Percentiles rank a stretch among this genome's conserved stretches.
Evolutionary conservation across 2,888 invertebrate species (phyloP).

Genomic region (Mechanitis messenoides): DNA sequence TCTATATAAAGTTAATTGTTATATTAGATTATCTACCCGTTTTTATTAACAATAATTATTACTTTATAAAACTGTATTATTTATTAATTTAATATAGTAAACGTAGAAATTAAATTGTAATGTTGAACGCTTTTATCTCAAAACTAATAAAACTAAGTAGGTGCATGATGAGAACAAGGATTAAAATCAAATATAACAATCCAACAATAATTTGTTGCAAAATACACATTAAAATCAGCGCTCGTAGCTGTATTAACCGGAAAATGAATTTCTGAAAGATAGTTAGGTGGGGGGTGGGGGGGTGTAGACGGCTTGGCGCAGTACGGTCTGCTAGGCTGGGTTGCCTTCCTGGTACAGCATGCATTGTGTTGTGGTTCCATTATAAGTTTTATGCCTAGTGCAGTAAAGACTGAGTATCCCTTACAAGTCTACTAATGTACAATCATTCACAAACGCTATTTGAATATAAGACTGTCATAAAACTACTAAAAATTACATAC

Average conservation of each 20-base stretch:
- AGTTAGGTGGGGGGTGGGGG: conserved; percentile 21
- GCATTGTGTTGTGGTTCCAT: conserved; percentile 5
- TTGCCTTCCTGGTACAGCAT: neutral
- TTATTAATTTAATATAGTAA: neutral
- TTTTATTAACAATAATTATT: no score
- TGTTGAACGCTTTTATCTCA: neutral
- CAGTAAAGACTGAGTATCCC: neutral
- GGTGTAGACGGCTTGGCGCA: conserved; percentile 14
- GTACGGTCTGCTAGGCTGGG: conserved; percentile 23
- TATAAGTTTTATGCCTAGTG: conserved; percentile 2
- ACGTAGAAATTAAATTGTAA: conserved; percentile 3
- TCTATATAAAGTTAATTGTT: neutral
- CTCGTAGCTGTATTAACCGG: conserved; percentile 30
- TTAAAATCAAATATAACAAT: conserved; percentile 12
- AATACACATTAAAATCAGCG: conserved; percentile 31
- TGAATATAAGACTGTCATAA: neutral
- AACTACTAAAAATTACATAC: neutral
- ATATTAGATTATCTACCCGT: neutral
- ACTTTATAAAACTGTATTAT: no score
- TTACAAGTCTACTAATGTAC: neutral
- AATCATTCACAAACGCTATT: conserved; percentile 5
- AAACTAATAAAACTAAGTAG: no score
- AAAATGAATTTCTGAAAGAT: conserved; percentile 32
- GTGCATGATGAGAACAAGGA: neutral
- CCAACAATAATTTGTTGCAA: conserved; percentile 28